These are phyloP conservation scores for Phymastichus coffea DNA, from an alignment of 1,140 invertebrate genomes.

Conservation along the genomic window DNA sequence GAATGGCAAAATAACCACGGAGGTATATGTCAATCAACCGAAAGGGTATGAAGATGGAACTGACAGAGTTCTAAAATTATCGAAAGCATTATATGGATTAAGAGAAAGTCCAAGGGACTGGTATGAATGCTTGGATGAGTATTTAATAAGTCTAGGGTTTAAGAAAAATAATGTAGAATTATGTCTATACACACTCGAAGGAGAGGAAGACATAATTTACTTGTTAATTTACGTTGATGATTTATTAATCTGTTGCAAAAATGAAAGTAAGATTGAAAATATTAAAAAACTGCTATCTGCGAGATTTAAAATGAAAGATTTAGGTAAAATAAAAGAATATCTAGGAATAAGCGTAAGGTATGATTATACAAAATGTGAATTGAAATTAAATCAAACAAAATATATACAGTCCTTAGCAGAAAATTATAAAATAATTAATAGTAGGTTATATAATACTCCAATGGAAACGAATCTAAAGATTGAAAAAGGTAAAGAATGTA, in stretches of 20 bases:
- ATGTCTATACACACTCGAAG: constrained; percentile 24
- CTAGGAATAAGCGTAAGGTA: no score
- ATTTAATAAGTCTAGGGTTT: constrained; percentile 24
- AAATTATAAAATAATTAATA: neutral
- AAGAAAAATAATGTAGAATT: constrained; percentile 18
- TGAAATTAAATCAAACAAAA: no score
- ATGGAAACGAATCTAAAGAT: neutral
- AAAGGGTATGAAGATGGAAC: constrained; percentile 34
- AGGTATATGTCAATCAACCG: constrained; percentile 44
- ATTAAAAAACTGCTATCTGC: constrained; percentile 7
- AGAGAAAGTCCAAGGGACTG: constrained; percentile 36
- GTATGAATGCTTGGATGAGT: constrained; percentile 34
- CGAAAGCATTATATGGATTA: constrained; percentile 43
- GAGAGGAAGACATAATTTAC: neutral
- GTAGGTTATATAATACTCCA: neutral
- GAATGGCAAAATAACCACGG: constrained; percentile 47
- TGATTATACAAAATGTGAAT: no score
- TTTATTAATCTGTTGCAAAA: constrained; percentile 20
- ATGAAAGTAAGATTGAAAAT: neutral
- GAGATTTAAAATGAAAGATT: constrained; percentile 17
- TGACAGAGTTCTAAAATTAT: constrained; percentile 34
- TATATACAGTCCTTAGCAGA: no score
- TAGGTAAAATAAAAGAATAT: neutral
- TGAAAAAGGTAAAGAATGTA: neutral
- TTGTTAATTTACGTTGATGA: constrained; percentile 13